Percentiles rank a stretch among this genome's conserved stretches.
phyloP scores from a whole-genome alignment of 2,797 vertebrate species.

The Molossus alvarezi region DNA sequence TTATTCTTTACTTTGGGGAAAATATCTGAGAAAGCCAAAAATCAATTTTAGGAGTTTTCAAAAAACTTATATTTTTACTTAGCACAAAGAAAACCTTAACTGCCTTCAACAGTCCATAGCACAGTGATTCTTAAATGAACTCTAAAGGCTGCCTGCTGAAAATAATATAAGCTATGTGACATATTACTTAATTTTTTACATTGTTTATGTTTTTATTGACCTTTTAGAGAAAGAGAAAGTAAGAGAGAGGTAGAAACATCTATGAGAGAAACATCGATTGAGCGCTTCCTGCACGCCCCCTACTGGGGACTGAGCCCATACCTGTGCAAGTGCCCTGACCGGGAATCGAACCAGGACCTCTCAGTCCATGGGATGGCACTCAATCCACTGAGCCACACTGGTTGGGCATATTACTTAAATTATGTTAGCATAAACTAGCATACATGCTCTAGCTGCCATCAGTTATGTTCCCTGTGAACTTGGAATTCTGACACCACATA shows the following conservation, averaged over 20 bases:
- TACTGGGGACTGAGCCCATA: too few relatives aligned
- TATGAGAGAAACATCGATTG: too few relatives aligned
- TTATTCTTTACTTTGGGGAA: background rate
- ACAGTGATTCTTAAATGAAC: constrained; percentile 49
- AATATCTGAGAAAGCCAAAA: constrained; percentile 47
- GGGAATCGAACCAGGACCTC: too few relatives aligned
- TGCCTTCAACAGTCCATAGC: background rate
- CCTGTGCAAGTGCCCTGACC: too few relatives aligned
- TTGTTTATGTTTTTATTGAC: too few relatives aligned
- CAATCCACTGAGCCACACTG: too few relatives aligned
- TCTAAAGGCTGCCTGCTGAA: background rate
- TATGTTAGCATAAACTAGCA: background rate
- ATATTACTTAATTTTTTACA: too few relatives aligned
- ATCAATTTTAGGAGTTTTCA: constrained; percentile 54
- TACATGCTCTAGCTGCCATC: background rate
- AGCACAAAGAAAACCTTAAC: background rate
- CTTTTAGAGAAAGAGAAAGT: too few relatives aligned
- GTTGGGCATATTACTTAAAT: background rate
- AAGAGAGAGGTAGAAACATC: too few relatives aligned
- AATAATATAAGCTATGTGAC: background rate
- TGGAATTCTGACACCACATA: background rate
- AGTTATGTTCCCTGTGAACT: constrained; percentile 35
- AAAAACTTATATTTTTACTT: background rate
- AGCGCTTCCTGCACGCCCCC: too few relatives aligned
- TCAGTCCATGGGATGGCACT: too few relatives aligned